Percentiles rank a stretch among this genome's conserved stretches.
Evolutionary conservation across 2,113 vertebrate genomes (phyloP).

Genomic region (Aspiorhynchus laticeps): DNA sequence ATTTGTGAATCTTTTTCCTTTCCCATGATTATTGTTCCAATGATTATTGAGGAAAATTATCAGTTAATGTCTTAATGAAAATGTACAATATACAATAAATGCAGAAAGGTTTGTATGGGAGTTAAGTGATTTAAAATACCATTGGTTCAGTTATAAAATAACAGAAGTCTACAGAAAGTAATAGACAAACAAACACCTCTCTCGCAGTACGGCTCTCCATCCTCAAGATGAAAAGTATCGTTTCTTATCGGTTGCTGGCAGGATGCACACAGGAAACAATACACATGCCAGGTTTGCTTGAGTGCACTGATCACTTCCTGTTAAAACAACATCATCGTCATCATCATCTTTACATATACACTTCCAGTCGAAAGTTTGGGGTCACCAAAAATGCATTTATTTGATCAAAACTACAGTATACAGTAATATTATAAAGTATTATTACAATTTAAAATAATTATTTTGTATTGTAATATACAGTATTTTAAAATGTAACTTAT

Average conservation of each 20-base stretch:
- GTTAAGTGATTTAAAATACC: neutral
- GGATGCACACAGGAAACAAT: conserved; percentile 91
- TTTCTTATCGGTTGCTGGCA: conserved; percentile 95
- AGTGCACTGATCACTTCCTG: conserved; percentile 98
- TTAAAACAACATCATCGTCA: conserved; percentile 33
- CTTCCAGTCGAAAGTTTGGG: too few relatives aligned
- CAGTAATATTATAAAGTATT: neutral
- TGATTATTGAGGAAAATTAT: too few relatives aligned
- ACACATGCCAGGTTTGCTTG: conserved; percentile 97
- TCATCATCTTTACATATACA: neutral
- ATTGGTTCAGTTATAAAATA: neutral
- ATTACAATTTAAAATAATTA: neutral
- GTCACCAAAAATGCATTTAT: neutral
- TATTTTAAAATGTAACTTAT: neutral
- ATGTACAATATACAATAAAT: too few relatives aligned
- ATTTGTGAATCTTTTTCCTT: neutral
- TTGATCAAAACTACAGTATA: neutral
- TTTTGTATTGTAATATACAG: neutral
- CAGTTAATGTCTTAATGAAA: too few relatives aligned
- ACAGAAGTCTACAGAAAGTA: neutral
- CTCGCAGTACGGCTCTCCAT: conserved; percentile 96
- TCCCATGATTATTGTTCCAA: too few relatives aligned
- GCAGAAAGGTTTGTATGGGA: neutral
- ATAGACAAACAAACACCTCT: conserved; percentile 73
- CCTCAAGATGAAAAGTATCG: conserved; percentile 95